These are phyloP conservation scores for Pyrocephalus nanus DNA, from an alignment of 2,797 vertebrate species.

Conservation along the genomic window DNA sequence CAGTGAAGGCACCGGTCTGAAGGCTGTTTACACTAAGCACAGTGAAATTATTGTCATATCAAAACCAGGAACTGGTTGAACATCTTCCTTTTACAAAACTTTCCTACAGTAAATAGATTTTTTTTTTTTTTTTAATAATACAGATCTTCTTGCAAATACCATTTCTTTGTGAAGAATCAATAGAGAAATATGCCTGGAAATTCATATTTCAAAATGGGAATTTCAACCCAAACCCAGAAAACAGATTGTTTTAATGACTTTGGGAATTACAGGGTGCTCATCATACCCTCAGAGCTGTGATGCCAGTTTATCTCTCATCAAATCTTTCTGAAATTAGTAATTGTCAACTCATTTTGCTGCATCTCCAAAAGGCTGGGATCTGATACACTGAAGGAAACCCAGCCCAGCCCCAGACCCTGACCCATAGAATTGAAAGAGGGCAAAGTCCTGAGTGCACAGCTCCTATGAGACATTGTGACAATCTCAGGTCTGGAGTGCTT, in stretches of 20 bases:
- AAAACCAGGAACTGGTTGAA: neutral
- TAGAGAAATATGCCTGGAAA: neutral
- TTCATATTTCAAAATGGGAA: neutral
- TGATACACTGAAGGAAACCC: neutral
- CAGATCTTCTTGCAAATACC: neutral
- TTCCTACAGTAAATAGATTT: neutral
- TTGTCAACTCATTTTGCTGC: neutral
- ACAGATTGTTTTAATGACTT: fast-evolving
- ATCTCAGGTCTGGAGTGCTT: neutral
- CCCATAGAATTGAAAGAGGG: neutral
- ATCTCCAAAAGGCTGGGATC: fast-evolving
- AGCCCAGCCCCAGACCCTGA: neutral
- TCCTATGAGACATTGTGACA: neutral
- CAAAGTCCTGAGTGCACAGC: neutral
- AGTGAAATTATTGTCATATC: neutral
- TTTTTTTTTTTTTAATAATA: neutral
- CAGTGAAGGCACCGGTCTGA: neutral
- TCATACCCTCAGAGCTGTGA: fast-evolving
- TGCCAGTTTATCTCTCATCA: neutral
- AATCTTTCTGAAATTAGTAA: neutral
- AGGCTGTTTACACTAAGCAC: neutral
- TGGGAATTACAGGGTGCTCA: neutral
- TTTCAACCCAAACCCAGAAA: neutral
- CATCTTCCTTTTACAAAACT: neutral
- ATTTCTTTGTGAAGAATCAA: neutral